Evolutionary conservation across 2,888 invertebrate genomes (phyloP), one percentile per base, ranked within the genome.

Genomic region (Melanargia galathea): DNA sequence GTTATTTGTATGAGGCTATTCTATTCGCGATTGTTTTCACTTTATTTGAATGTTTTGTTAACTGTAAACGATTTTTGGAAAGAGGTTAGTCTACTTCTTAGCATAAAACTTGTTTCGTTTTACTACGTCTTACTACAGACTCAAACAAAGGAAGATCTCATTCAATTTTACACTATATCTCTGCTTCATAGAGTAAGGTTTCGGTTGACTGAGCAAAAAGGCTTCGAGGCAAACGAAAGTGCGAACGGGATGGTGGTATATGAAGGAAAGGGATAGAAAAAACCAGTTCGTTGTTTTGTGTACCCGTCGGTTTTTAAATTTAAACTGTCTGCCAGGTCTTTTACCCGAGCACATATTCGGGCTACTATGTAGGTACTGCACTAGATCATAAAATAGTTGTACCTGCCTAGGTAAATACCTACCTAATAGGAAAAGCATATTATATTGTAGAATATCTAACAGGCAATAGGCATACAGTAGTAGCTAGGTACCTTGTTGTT

Each of bases 61-160:
- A 88, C 90, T 82, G 88, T 87, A 82, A 79, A 83, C 71, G 71
- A 75, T 75, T 83, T 83, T 83, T 82, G 77, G 78, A 81, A 76
- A 71, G 70, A 76, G 84, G 82, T 85, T 81, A 80, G 78, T 67
- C 60, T 81, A 81, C 78, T 84, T 82, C 79, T 82, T 82, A 83
- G 73, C 77, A 78, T 73, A 70, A 81, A 89, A 89, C 90, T 78
- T 72, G 90, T 90, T 89, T 81, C 67, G 71, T 74, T 77, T 88
- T 90, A 90, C 90, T 90, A 90, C 86, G 82, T 74, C 76, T 81
- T 89, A 90, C 90, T 90, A 90, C 64, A 59, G 67, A 65, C 56
- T 56, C 56, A 67, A 67, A 69, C 62, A 65, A 55, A 38, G n/a
- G 1, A 18, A 24, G 2, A 13, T 2, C 16, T 4, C 11, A 38